Base-by-base conservation (phyloP, 1,140 invertebrate genomes). In the Saccostrea echinata region DNA sequence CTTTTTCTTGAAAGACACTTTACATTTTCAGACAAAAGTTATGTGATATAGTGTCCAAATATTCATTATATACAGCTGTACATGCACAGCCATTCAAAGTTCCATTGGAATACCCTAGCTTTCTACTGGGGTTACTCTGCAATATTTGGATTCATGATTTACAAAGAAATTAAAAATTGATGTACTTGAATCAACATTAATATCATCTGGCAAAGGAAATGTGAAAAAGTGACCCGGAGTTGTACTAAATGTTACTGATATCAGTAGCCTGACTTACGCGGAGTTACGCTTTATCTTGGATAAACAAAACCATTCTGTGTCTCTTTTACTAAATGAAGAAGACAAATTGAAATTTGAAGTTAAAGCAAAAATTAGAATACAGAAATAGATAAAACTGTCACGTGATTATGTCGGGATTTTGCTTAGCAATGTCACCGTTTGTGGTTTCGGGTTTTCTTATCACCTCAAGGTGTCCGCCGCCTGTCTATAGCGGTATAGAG, bases 261-360 rank as follows among this genome's bases (percentile, higher is more conserved):
- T 76, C 68, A 16, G 68, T 30, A 30, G 24, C 9, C 27, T 13
- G 68, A 76, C 68, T 76, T 76, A 76, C 68, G 27, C 13, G 13
- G 16, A 76, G 68, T 76, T 76, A 76, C 68, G 68, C 27, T 33
- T 64, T 76, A 76, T 76, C 68, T 76, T 33, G 68, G 68, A 30
- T 27, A 76, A 76, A 76, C 68, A 76, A 30, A 33, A 27, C 55
- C 13, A 27, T 76, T 76, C 68, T 76, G 11, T 30, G 68, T 76
- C 68, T 76, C 68, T 76, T 76, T 76, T 76, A 76, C 68, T 76
- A 27, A 33, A 33, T 76, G 68, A 76, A 76, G 68, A 76, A 76
- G 68, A 76, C 68, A 76, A 76, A 76, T 76, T 76, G 68, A 76
- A 76, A 76, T 76, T 76, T 76, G 68, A 76, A 33, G 68, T 76